A percentile compares a stretch with the other conserved stretches of the same genome.
Evolutionary conservation across 2,113 vertebrate species (phyloP).

Genomic region (Cynocephalus volans): DNA sequence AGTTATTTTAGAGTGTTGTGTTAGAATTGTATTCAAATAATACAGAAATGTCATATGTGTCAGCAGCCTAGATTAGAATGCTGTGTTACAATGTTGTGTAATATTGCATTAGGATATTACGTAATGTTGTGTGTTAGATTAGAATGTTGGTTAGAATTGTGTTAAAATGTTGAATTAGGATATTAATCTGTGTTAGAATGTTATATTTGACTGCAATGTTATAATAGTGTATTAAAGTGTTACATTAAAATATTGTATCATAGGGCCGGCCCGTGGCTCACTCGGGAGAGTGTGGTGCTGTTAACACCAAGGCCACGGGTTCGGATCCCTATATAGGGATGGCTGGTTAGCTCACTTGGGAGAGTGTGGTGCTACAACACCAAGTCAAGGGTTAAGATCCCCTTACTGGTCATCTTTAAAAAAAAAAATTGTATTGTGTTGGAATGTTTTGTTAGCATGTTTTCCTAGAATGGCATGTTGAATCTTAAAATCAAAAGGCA

Average conservation of each 20-base stretch:
- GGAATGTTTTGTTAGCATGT: constrained; percentile 36
- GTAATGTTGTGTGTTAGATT: not conserved
- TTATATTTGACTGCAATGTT: constrained; percentile 16
- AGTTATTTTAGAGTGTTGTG: not conserved
- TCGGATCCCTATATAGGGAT: no score
- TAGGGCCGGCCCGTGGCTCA: no score
- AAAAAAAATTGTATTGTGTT: not conserved
- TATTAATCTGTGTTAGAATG: constrained; percentile 37
- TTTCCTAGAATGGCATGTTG: not conserved
- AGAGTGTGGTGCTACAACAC: no score
- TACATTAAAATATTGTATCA: not conserved
- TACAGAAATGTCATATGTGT: constrained; percentile 27
- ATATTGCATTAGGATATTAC: not conserved
- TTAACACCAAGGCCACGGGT: no score
- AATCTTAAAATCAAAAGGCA: not conserved
- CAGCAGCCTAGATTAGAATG: constrained; percentile 42
- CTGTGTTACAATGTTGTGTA: not conserved
- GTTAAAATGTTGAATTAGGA: constrained; percentile 49
- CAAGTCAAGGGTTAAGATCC: no score
- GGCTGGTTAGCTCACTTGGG: no score
- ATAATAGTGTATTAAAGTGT: not conserved
- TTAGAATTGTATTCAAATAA: constrained; percentile 33
- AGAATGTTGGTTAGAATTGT: constrained; percentile 34
- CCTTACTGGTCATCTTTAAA: no score
- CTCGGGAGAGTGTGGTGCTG: no score